Base-by-base conservation (phyloP, 2,113 vertebrate genomes). In the Ceyx cyanopectus region DNA sequence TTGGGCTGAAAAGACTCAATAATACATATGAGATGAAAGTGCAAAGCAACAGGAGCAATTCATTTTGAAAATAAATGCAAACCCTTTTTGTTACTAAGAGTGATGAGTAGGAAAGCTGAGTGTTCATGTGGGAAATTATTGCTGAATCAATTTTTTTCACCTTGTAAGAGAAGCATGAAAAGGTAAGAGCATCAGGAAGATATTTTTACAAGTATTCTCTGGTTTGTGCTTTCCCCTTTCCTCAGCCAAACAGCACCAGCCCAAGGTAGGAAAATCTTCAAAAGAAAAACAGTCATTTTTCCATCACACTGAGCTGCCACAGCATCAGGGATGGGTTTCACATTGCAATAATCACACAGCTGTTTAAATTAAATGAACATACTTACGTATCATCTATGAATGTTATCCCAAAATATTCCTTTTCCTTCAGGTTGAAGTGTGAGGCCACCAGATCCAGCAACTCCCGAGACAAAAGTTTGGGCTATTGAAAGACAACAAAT, bases 391-490 rank as follows among this genome's bases (percentile, higher is more conserved):
- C 99, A 97, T 99, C 98, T 53, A 98, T 97, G 91, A 98, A 99
- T 0, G 98, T 98, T 96, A 99, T 98, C 89, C 99, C 99, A 97
- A 99, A 99, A 94, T 99, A 99, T 65, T 99, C 99, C 90, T 99
- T 99, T 95, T 99, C 99, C 90, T 99, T 99, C 72, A 99, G 98
- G 97, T 98, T 99, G 94, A 99, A 99, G 97, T 99, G 99, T 2
- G 99, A 99, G 11, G 99, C 98, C 96, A 99, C 99, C 69, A 99
- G 97, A 94, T 99, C 99, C 88, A 99, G 85, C 76, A 99, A 98
- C 53, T 99, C 99, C 58, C 98, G 98, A 63, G 99, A 98, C 95
- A 99, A 95, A 92, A 99, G 98, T 97, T 99, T 99, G 65, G 99
- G 99, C 99, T 99, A 85, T 85, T 69, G 77, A 81, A 80, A 94